These are phyloP conservation scores for Otus sunia DNA, from an alignment of 2,113 vertebrate species.

Conservation along the genomic window DNA sequence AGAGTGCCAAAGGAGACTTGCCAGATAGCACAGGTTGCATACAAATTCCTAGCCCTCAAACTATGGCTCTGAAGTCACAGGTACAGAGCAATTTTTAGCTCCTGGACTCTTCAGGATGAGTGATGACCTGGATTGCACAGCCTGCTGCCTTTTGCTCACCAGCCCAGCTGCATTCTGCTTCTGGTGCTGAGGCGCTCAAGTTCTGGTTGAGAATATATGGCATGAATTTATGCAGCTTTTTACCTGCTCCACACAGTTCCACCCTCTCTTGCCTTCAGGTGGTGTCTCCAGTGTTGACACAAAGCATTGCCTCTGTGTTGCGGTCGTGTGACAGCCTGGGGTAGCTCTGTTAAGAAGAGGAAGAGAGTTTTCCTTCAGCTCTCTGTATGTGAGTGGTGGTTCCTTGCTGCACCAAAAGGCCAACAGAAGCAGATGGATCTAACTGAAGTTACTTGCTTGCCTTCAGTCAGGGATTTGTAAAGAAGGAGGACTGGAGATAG, in stretches of 20 bases:
- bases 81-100: neutral
- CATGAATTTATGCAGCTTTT: neutral
- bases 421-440: neutral
- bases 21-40: neutral
- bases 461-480: neutral
- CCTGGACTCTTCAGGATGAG: neutral
- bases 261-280: neutral
- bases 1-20: neutral
- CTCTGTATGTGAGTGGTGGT: neutral
- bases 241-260: neutral
- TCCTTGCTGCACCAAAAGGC: neutral
- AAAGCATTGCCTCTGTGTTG: neutral
- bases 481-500: neutral
- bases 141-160: neutral
- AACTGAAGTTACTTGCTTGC: neutral
- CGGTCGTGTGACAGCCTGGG: neutral
- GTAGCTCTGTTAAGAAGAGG: neutral
- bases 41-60: neutral
- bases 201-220: neutral
- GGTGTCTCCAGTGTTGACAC: neutral
- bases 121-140: neutral
- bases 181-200: neutral
- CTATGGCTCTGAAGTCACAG: neutral
- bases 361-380: neutral
- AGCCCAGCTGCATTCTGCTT: neutral